Evolutionary conservation across 2,113 vertebrate species (phyloP).

Genomic region (Notothenia coriiceps): DNA sequence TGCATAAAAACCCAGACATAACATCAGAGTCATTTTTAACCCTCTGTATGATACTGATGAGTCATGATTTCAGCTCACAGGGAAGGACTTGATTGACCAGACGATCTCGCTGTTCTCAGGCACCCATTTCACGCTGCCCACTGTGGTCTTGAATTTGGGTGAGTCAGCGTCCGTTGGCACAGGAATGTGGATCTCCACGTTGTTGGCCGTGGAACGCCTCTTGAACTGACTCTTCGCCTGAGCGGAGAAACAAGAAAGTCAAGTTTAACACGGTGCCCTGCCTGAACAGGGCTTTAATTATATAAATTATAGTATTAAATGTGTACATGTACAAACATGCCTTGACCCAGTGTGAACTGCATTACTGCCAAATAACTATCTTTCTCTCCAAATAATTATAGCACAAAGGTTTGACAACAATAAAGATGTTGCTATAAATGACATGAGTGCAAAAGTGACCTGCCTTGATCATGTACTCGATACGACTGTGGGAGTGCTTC

Average conservation of each 20-base stretch:
- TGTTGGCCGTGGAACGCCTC: constrained; percentile 96
- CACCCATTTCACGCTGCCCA: constrained; percentile 98
- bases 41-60: constrained; percentile 26
- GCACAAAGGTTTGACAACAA: neutral
- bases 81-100: constrained; percentile 99
- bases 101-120: constrained; percentile 98
- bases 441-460: constrained; percentile 6
- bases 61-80: constrained; percentile 83
- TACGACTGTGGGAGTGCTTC: constrained; percentile 98
- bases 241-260: constrained; percentile 53
- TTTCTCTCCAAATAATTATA: neutral
- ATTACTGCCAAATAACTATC: neutral
- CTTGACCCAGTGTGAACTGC: neutral
- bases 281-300: neutral
- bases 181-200: constrained; percentile 98
- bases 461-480: constrained; percentile 99
- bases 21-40: neutral
- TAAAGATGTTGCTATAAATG: neutral
- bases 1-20: neutral
- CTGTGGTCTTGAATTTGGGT: constrained; percentile 98
- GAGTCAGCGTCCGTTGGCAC: constrained; percentile 97
- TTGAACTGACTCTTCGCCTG: constrained; percentile 99
- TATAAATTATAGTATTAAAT: too few species aligned
- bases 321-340: too few species aligned
- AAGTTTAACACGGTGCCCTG: constrained; percentile 17